Percentiles rank a stretch among this genome's conserved stretches.
Conservation (phyloP, 2,797 vertebrate species). For the Sarcoramphus papa region DNA sequence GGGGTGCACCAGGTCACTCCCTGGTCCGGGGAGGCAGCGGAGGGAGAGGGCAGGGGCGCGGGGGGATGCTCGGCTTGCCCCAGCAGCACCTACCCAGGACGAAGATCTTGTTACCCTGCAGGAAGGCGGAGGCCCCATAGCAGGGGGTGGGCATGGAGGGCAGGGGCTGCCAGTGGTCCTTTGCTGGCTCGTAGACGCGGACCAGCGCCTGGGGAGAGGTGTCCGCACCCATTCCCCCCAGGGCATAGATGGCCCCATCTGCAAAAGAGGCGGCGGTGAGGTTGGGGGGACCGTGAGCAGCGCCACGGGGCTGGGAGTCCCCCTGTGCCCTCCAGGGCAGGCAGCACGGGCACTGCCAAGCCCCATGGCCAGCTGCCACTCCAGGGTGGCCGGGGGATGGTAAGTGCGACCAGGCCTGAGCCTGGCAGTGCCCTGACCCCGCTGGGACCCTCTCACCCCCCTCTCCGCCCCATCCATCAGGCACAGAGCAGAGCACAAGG, state of each 20-base stretch:
- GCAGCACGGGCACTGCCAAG: rapidly evolving
- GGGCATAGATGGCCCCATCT: constrained; percentile 89
- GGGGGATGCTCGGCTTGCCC: rapidly evolving
- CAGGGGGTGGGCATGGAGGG: constrained; percentile 95
- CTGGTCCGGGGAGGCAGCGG: neutral
- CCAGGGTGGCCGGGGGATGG: rapidly evolving
- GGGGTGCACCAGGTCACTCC: neutral
- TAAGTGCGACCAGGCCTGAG: neutral
- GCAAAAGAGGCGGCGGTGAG: constrained; percentile 41
- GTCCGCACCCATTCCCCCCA: constrained; percentile 93
- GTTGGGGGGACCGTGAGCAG: neutral
- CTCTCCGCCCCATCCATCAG: neutral
- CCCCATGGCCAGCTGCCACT: neutral
- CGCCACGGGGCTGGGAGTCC: rapidly evolving
- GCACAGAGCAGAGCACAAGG: constrained; percentile 51
- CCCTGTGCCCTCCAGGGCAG: neutral
- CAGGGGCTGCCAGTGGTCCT: constrained; percentile 87
- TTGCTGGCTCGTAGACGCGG: constrained; percentile 86
- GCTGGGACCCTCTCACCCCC: neutral
- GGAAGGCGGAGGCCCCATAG: constrained; percentile 88
- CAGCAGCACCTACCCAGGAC: constrained; percentile 82
- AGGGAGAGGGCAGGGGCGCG: neutral
- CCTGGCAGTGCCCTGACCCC: neutral
- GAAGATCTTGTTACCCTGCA: constrained; percentile 91
- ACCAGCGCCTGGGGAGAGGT: constrained; percentile 91